Percentiles rank a stretch among this genome's conserved stretches.
Evolutionary conservation across 92 coral and sea anemone species (phyloP).

Genomic region (Siderastrea siderea): DNA sequence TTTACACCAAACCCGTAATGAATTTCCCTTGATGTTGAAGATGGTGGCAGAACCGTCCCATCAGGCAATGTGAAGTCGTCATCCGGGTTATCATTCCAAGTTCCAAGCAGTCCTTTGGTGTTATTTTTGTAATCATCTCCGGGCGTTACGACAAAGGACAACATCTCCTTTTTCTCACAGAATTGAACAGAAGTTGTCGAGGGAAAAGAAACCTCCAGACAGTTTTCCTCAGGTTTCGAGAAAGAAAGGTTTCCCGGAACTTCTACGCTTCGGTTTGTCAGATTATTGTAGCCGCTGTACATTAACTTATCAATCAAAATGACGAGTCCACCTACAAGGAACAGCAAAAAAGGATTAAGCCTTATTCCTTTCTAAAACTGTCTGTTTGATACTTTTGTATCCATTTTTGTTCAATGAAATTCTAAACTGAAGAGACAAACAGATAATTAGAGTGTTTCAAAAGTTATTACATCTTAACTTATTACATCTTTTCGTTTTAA

Average conservation of each 20-base stretch:
- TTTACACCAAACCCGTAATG: constrained; percentile 72
- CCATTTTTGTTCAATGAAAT: too few relatives aligned
- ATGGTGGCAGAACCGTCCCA: constrained; percentile 63
- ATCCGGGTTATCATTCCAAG: too few relatives aligned
- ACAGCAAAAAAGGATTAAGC: background rate
- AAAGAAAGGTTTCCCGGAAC: constrained; percentile 37
- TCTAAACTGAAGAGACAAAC: too few relatives aligned
- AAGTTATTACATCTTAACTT: too few relatives aligned
- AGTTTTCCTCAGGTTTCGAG: constrained; percentile 50
- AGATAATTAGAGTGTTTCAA: too few relatives aligned
- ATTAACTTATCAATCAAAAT: constrained; percentile 29
- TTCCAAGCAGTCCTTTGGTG: constrained; percentile 75
- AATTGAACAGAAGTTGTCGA: constrained; percentile 57
- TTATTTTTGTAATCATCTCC: constrained; percentile 53
- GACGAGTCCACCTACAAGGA: constrained; percentile 42
- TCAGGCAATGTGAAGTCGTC: constrained; percentile 28
- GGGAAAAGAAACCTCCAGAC: constrained; percentile 58
- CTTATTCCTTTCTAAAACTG: background rate
- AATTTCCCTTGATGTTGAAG: constrained; percentile 8
- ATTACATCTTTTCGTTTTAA: too few relatives aligned
- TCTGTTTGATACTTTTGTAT: too few relatives aligned
- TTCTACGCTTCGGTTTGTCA: constrained; percentile 39
- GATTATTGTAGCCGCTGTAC: constrained; percentile 13
- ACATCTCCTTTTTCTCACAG: constrained; percentile 59
- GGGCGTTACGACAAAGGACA: constrained; percentile 45